A percentile compares a stretch with the other conserved stretches of the same genome.
These are phyloP conservation scores for Mythimna loreyi DNA, from an alignment of 2,888 invertebrate genomes.

Conservation along the genomic window DNA sequence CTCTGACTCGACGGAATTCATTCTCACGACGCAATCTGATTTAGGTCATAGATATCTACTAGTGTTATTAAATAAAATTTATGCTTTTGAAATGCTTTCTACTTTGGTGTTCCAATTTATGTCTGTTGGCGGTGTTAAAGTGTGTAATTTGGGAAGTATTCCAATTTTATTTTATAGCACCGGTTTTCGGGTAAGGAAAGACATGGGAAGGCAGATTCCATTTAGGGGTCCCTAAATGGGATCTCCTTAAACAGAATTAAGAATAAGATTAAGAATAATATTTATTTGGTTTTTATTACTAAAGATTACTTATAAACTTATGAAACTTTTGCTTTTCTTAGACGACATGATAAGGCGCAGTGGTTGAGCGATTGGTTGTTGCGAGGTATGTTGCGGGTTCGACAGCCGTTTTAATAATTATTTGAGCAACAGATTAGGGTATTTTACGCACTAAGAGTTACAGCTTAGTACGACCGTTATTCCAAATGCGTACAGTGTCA, in stretches of 20 bases:
- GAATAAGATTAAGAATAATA: too few relatives aligned
- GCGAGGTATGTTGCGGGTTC: too few relatives aligned
- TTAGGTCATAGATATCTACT: conserved; percentile 75
- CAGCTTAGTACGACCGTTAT: too few relatives aligned
- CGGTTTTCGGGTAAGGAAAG: conserved; percentile 11
- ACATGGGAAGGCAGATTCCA: conserved; percentile 18
- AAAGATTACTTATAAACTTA: too few relatives aligned
- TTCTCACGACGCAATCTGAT: conserved; percentile 77
- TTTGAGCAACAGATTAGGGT: too few relatives aligned
- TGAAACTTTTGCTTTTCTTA: too few relatives aligned
- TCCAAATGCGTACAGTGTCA: too few relatives aligned
- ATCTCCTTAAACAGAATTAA: conserved; percentile 19
- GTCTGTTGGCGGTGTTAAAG: conserved; percentile 43
- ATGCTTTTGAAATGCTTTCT: conserved; percentile 59
- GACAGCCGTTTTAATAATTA: too few relatives aligned
- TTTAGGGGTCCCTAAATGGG: conserved; percentile 13
- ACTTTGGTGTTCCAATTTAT: conserved; percentile 56
- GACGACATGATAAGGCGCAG: too few relatives aligned
- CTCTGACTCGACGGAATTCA: conserved; percentile 79
- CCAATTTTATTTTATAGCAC: conserved; percentile 54
- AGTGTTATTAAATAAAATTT: conserved; percentile 73
- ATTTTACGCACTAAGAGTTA: too few relatives aligned
- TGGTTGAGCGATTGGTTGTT: too few relatives aligned
- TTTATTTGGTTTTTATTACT: too few relatives aligned
- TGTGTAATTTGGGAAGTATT: conserved; percentile 56